phyloP scores from a whole-genome alignment of 2,797 vertebrate species.

The Ara ararauna region DNA sequence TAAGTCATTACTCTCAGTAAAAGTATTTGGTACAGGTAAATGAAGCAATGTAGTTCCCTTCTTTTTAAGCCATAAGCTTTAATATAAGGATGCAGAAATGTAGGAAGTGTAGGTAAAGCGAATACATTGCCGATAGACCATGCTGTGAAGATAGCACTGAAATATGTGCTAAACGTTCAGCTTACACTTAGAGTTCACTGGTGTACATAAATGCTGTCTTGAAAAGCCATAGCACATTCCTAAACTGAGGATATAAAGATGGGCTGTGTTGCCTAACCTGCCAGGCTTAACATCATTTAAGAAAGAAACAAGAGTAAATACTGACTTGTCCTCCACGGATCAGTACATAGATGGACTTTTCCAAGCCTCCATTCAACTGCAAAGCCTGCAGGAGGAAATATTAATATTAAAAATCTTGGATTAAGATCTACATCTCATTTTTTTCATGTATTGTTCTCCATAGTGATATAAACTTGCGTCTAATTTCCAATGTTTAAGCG shows the following conservation, averaged over 20 bases:
- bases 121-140: neutral
- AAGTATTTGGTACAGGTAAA: neutral
- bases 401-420: conserved; percentile 4
- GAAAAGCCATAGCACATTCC: neutral
- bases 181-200: conserved; percentile 12
- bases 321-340: neutral
- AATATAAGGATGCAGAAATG: neutral
- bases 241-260: conserved; percentile 25
- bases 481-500: neutral
- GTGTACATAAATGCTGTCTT: neutral
- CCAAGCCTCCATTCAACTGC: neutral
- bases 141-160: conserved; percentile 33
- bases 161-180: conserved; percentile 16
- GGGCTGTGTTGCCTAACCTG: neutral
- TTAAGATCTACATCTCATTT: conserved; percentile 3
- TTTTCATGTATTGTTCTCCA: conserved; percentile 11
- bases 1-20: neutral
- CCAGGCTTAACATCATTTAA: neutral
- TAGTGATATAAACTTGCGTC: neutral
- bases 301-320: neutral
- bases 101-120: neutral
- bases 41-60: neutral
- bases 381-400: conserved; percentile 2
- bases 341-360: neutral
- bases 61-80: neutral